Conservation (phyloP, 2,113 vertebrate species). For the Protobothrops mucrosquamatus region DNA sequence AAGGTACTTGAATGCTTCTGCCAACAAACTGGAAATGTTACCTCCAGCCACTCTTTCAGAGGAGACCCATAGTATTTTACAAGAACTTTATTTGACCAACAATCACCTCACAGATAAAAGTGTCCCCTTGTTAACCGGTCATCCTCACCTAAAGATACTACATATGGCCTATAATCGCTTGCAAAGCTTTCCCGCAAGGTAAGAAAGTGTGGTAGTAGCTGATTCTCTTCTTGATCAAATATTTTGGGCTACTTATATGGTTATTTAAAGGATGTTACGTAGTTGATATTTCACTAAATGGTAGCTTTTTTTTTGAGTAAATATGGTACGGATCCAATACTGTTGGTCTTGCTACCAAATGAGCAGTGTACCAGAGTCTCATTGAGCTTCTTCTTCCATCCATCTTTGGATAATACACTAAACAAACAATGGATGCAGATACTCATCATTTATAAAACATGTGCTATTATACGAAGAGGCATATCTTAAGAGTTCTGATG, state of each 20-base stretch:
- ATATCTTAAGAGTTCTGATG: neutral
- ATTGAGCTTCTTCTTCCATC: neutral
- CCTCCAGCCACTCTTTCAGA: slow-evolving; percentile 91
- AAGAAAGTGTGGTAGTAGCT: neutral
- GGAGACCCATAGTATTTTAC: slow-evolving; percentile 88
- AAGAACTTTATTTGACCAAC: slow-evolving; percentile 95
- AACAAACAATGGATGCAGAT: neutral
- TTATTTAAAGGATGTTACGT: neutral
- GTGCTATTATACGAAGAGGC: neutral
- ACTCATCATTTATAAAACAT: neutral
- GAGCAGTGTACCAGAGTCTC: neutral
- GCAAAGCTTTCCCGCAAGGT: slow-evolving; percentile 97
- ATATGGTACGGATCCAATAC: neutral
- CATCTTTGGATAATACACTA: neutral
- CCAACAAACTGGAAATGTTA: slow-evolving; percentile 93
- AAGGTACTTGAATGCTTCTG: slow-evolving; percentile 91
- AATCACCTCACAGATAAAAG: slow-evolving; percentile 96
- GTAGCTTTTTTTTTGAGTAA: neutral
- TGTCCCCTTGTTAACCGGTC: slow-evolving; percentile 89
- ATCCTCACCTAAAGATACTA: slow-evolving; percentile 87
- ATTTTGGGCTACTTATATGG: neutral
- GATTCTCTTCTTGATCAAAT: neutral
- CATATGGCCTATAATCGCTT: slow-evolving; percentile 97
- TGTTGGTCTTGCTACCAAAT: neutral
- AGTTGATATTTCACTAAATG: neutral